Conservation (phyloP, 2,797 vertebrate species). For the Petrocephalus schoutedeni region DNA sequence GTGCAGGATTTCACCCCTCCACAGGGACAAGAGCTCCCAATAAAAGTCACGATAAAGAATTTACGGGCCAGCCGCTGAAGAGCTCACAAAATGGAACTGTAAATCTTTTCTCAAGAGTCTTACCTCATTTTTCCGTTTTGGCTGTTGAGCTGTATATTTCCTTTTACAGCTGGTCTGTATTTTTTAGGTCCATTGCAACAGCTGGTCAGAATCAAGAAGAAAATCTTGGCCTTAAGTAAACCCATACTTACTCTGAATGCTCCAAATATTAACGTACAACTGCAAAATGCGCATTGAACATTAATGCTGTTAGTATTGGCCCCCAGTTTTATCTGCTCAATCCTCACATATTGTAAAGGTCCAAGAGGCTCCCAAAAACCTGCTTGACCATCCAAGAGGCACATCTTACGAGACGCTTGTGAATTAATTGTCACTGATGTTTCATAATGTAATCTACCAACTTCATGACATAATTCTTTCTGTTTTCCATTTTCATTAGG, state of each 20-base stretch:
- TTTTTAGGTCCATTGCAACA: constrained; percentile 63
- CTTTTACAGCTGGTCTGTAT: constrained; percentile 64
- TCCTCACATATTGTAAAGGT: background rate
- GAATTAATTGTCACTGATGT: background rate
- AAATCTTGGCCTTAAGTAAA: constrained; percentile 4
- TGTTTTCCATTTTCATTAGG: constrained; percentile 33
- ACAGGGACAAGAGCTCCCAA: background rate
- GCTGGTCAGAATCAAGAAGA: constrained; percentile 48
- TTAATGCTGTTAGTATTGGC: background rate
- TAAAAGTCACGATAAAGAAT: constrained; percentile 22
- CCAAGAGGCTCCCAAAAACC: background rate
- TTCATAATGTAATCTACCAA: background rate
- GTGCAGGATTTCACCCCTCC: constrained; percentile 17
- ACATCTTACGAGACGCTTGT: background rate
- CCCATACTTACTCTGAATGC: background rate
- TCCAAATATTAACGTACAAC: background rate
- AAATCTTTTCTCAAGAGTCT: constrained; percentile 18
- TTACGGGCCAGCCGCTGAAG: constrained; percentile 7
- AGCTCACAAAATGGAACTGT: constrained; percentile 17
- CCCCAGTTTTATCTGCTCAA: background rate
- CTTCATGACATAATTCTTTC: constrained; percentile 25
- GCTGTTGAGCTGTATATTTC: constrained; percentile 57
- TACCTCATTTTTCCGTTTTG: constrained; percentile 42
- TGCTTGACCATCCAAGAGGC: background rate
- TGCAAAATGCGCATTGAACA: background rate